phyloP scores from a whole-genome alignment of 1,140 invertebrate species.

The Paraescarpia echinospica region DNA sequence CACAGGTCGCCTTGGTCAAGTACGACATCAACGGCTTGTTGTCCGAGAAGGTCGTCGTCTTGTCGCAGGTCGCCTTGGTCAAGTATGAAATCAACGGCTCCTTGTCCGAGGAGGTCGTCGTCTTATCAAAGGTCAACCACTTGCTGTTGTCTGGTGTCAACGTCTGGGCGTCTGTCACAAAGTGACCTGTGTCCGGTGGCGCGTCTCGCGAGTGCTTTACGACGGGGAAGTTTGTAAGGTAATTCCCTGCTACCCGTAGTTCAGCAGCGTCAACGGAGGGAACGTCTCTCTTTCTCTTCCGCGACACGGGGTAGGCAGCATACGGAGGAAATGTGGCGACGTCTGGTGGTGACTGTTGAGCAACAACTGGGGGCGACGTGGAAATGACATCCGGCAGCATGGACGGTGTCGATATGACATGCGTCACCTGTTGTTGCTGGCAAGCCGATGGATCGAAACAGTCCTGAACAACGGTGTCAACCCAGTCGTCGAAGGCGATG shows the following conservation, averaged over 20 bases:
- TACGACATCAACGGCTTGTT: too few species aligned
- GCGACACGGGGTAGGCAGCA: background rate
- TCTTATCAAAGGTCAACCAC: too few species aligned
- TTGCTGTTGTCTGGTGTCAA: background rate
- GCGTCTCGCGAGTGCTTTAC: background rate
- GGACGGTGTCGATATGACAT: background rate
- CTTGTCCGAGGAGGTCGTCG: too few species aligned
- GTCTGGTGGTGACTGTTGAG: background rate
- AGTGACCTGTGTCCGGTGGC: too few species aligned
- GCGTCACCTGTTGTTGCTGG: background rate
- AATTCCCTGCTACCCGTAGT: background rate
- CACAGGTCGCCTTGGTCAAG: too few species aligned
- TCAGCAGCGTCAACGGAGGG: background rate
- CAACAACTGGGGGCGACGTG: background rate
- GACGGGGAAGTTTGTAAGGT: background rate
- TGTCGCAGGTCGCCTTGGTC: too few species aligned
- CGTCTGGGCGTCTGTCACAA: background rate
- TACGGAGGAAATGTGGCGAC: background rate
- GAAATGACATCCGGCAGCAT: background rate
- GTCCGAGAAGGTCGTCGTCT: too few species aligned
- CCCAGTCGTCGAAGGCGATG: background rate
- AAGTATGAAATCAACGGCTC: too few species aligned
- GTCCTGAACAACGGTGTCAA: background rate
- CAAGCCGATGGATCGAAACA: background rate
- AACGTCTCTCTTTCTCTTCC: background rate